Evolutionary conservation across 2,113 vertebrate species (phyloP), one percentile per base, ranked within the genome.

Genomic region (Notiomystis cincta): DNA sequence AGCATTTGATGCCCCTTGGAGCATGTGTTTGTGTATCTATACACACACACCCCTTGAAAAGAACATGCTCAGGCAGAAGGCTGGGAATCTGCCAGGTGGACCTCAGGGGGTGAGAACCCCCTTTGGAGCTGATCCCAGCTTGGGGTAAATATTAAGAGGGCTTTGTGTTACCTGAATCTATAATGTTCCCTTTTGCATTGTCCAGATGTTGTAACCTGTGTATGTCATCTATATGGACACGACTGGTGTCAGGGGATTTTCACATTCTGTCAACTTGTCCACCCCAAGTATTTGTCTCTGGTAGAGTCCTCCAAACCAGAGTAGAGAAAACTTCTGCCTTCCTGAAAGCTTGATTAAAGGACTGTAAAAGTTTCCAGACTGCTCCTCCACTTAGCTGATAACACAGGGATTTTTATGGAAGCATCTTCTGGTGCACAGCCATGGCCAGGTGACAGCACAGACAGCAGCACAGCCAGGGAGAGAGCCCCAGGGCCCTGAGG

Each of bases 41-140:
- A 3, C 5, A 14, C 8, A 22, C 14, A 65, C 8, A 65, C 0
- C 11, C 0, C 0, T 8, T 62, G 5, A 60, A 69, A 69, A 64
- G 24, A 82, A 80, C 7, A 21, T 9, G 6, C 30, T 62, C 54
- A 38, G 28, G 17, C n/a, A 82, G 16, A 14, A 76, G n/a, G 40
- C 45, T 82, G 37, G 48, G 75, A 76, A 79, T 48, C 33, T 64
- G 44, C 21, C 75, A 67, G 25, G 7, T 58, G 51, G 20, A 81
- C 16, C 22, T 60, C 65, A 79, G 27, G 60, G 15, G 9, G 13
- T 11, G 4, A 85, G 30, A 71, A 64, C 2, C 19, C 21, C 16
- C 18, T 69, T 17, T 45, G 23, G 7, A 86, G 20, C 5, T 85
- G 38, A 85, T 48, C 13, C 19, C 20, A 65, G 9, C 5, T 9